A percentile compares a stretch with the other conserved stretches of the same genome.
Evolutionary conservation across 2,113 vertebrate genomes (phyloP).

Genomic region (Macquaria ambigua): DNA sequence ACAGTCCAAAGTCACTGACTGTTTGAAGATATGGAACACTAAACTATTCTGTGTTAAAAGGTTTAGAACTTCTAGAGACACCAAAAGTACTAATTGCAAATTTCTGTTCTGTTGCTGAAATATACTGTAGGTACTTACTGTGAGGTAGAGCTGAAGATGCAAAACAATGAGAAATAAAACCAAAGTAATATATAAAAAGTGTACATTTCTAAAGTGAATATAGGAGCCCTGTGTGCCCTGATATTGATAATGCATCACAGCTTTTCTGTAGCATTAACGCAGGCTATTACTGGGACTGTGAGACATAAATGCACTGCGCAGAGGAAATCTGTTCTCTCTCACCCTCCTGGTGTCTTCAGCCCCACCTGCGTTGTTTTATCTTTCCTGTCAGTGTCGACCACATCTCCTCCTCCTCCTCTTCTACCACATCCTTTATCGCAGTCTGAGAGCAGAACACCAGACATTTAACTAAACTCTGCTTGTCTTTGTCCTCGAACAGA

Average conservation of each 20-base stretch:
- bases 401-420: slow-evolving; percentile 31
- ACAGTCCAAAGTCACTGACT: neutral
- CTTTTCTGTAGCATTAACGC: neutral
- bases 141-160: neutral
- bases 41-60: neutral
- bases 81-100: neutral
- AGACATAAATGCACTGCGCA: neutral
- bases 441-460: slow-evolving; percentile 30
- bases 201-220: neutral
- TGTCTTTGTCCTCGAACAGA: slow-evolving; percentile 81
- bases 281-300: neutral
- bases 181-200: neutral
- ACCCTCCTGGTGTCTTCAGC: neutral
- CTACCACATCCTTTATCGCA: slow-evolving; percentile 53
- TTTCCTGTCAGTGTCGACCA: slow-evolving; percentile 52
- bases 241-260: neutral
- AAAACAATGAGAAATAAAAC: neutral
- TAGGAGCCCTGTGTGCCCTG: neutral
- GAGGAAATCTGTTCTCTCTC: slow-evolving; percentile 17
- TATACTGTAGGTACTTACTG: no score
- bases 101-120: no score
- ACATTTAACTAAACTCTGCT: slow-evolving; percentile 21
- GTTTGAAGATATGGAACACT: neutral
- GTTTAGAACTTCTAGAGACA: neutral
- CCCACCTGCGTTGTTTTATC: slow-evolving; percentile 27